Evolutionary conservation across 2,888 invertebrate species (phyloP).

Genomic region (Petrophora chlorosata): DNA sequence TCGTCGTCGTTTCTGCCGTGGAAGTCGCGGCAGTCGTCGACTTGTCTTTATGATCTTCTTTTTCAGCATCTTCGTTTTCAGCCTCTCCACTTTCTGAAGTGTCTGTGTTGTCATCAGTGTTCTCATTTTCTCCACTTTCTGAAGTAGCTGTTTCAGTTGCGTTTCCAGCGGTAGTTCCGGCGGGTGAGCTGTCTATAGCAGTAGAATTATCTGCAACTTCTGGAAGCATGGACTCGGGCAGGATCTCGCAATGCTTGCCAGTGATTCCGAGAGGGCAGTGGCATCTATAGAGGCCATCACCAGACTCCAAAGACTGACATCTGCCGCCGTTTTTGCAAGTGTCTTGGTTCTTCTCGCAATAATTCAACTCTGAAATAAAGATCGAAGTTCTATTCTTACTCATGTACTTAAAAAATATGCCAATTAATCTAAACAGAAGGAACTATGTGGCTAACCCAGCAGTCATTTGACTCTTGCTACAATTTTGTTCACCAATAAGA

Average conservation of each 20-base stretch:
- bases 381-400: too few species aligned
- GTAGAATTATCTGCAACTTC: conserved; percentile 41
- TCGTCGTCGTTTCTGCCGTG: conserved; percentile 41
- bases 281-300: conserved; percentile 91
- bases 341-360: conserved; percentile 90
- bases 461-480: too few species aligned
- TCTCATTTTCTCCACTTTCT: conserved; percentile 24
- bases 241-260: conserved; percentile 90
- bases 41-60: conserved; percentile 2
- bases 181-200: conserved; percentile 9
- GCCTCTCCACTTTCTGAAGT: conserved; percentile 22
- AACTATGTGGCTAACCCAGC: too few species aligned
- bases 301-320: conserved; percentile 90
- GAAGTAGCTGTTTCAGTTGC: background rate
- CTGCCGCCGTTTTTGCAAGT: conserved; percentile 92
- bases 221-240: conserved; percentile 60
- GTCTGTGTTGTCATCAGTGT: conserved; percentile 12
- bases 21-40: conserved; percentile 24
- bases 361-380: conserved; percentile 87
- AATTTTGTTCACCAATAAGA: too few species aligned
- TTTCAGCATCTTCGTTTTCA: conserved; percentile 2
- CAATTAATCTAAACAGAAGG: too few species aligned
- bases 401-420: too few species aligned
- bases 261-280: conserved; percentile 89
- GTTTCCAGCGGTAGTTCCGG: background rate